Evolutionary conservation across 2,888 invertebrate species (phyloP), one percentile per base, ranked within the genome.

Genomic region (Auanema sp.): DNA sequence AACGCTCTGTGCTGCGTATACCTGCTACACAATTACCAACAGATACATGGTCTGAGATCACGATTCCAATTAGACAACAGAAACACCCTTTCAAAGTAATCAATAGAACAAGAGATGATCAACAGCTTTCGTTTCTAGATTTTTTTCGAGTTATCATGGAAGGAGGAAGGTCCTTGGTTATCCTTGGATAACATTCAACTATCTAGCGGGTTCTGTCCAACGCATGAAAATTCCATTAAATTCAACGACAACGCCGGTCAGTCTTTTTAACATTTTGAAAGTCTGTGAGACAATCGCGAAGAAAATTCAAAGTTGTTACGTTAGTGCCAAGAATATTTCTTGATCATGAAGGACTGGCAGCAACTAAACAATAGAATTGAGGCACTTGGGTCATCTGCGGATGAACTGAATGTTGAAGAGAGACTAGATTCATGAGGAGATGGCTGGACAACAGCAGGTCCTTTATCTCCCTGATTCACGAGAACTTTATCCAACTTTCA

Each of bases 61-160:
- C 53, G 25, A 12, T 68, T 2, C 57, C 64, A 0, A 25, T 68
- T 1, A 44, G 44, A 16, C 47, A 57, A 59, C 65, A 65, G 40
- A 58, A 21, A 21, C 65, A 65, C 42, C 54, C 65, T 44, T 68
- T 68, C 60, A 68, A 65, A 59, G 68, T 68, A 10, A 6, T 21
- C 18, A 53, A 12, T 8, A 21, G n/a, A 33, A 33, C 33, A 33
- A 33, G 2, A n/a, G 5, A 56, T 21, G n/a, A 57, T 11, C 18
- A 58, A 21, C 16, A 6, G n/a, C 1, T 21, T 14, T 40, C 5
- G 18, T 57, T 23, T 59, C 11, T 41, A 65, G 65, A 21, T 65
- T n/a, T 47, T 60, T 8, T 23, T 56, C 6, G 65, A 65, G 33
- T 41, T 61, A 40, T 56, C 49, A n/a, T 68, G 68, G 68, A 11